Evolutionary conservation across 2,113 vertebrate genomes (phyloP), one percentile per base, ranked within the genome.

Genomic region (Daboia siamensis): DNA sequence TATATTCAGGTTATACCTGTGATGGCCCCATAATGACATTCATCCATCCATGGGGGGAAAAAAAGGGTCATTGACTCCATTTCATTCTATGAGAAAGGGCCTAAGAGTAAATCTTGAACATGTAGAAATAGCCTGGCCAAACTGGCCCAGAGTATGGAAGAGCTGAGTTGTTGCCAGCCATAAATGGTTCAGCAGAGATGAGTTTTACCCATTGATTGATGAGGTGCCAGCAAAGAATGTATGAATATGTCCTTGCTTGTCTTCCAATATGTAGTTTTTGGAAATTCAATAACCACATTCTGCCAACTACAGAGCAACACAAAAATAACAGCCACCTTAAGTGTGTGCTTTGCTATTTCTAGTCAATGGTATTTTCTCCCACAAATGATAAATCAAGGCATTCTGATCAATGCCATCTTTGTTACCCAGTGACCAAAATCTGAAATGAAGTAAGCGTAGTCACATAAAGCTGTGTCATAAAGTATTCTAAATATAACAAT

Each of bases 321-420:
- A 56, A 91, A 90, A 96, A 95, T 93, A 93, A 90, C 4, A 0
- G 39, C 39, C 84, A 29, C n/a, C 91, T 86, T 94, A 92, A 87
- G 74, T 3, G 15, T 44, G 0, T 7, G 64, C 12, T 69, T 94
- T 93, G 74, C 87, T 94, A 13, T 90, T 95, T 92, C 39, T 8
- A 88, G 92, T 24, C 29, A 80, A 89, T 90, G 24, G 29, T 51
- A 90, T 51, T 90, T 93, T 26, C 26, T 84, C 26, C 9, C 61
- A 7, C 8, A 15, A 92, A 88, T 1, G 64, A 61, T 85, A 55
- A 93, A 93, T 93, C 69, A 89, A 46, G 33, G 86, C 1, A 8
- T 1, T 20, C 8, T 10, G 1, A 17, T 88, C n/a, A 90, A 90
- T 46, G 5, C 8, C 33, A 4, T 2, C 1, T 89, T 90, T 95